A percentile compares a stretch with the other conserved stretches of the same genome.
phyloP scores from a whole-genome alignment of 2,888 invertebrate species.

The Himalopsyche kuldschensis region DNA sequence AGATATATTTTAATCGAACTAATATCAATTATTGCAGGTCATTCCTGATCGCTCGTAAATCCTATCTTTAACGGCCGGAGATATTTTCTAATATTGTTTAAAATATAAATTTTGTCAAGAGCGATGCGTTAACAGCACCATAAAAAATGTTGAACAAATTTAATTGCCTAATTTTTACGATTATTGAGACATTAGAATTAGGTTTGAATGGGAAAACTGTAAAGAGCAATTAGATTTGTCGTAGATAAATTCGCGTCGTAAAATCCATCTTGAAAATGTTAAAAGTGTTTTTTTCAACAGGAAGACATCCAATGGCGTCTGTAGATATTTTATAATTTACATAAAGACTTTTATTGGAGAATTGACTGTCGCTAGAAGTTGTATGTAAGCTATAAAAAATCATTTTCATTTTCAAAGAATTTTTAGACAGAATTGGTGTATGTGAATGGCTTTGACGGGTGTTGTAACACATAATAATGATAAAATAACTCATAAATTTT shows the following conservation, averaged over 20 bases:
- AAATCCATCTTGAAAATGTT: not conserved
- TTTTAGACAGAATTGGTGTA: no score
- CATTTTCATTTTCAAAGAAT: no score
- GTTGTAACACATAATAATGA: no score
- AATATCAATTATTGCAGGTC: not conserved
- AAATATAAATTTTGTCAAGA: not conserved
- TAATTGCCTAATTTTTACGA: conserved; percentile 32
- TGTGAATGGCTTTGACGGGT: no score
- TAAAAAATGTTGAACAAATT: conserved; percentile 31
- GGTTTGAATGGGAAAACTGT: conserved; percentile 24
- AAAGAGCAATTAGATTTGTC: not conserved
- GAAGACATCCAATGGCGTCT: not conserved
- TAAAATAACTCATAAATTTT: no score
- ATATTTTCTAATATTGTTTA: not conserved
- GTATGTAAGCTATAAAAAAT: no score
- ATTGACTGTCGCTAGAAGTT: no score
- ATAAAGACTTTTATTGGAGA: not conserved
- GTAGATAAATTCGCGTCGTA: not conserved
- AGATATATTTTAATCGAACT: not conserved
- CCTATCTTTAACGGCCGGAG: not conserved
- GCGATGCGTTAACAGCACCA: not conserved
- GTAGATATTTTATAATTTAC: not conserved
- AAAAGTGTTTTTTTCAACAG: not conserved
- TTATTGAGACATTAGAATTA: conserved; percentile 37
- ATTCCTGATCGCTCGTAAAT: not conserved